Percentiles rank a stretch among this genome's conserved stretches.
These are phyloP conservation scores for Chelmon rostratus DNA, from an alignment of 2,797 vertebrate species.

Conservation along the genomic window DNA sequence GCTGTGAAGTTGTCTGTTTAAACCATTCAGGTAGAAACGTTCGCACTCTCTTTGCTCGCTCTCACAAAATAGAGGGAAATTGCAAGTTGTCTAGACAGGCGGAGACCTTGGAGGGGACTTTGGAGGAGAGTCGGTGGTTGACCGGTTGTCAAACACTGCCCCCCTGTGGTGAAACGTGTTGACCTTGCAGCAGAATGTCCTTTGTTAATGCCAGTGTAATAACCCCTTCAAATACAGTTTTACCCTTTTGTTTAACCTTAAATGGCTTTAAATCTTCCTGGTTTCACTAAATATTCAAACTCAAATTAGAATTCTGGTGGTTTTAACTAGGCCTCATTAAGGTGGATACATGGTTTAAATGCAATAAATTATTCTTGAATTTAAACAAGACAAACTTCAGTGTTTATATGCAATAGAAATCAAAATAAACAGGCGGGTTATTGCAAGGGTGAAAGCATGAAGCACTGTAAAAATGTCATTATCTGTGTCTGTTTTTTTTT, in stretches of 20 bases:
- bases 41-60: slow-evolving; percentile 6
- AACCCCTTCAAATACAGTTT: neutral
- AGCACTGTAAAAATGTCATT: too few species aligned
- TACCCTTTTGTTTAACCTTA: neutral
- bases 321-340: neutral
- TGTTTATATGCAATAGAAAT: too few species aligned
- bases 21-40: slow-evolving; percentile 51
- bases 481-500: too few species aligned
- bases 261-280: neutral
- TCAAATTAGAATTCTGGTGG: neutral
- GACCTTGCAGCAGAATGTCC: neutral
- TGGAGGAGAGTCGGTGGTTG: slow-evolving; percentile 1
- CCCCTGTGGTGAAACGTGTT: slow-evolving; percentile 52
- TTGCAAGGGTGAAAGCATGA: too few species aligned
- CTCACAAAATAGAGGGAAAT: slow-evolving; percentile 58
- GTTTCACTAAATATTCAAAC: neutral
- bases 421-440: too few species aligned
- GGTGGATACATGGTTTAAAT: too few species aligned
- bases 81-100: slow-evolving; percentile 69
- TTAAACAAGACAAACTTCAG: too few species aligned
- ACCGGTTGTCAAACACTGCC: slow-evolving; percentile 69
- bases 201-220: neutral
- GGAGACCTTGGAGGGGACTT: slow-evolving; percentile 58
- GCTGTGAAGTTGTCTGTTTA: slow-evolving; percentile 38
- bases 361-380: too few species aligned